Percentiles rank a stretch among this genome's conserved stretches.
phyloP scores from a whole-genome alignment of 1,140 invertebrate genomes.

The Conopomorpha cramerella region DNA sequence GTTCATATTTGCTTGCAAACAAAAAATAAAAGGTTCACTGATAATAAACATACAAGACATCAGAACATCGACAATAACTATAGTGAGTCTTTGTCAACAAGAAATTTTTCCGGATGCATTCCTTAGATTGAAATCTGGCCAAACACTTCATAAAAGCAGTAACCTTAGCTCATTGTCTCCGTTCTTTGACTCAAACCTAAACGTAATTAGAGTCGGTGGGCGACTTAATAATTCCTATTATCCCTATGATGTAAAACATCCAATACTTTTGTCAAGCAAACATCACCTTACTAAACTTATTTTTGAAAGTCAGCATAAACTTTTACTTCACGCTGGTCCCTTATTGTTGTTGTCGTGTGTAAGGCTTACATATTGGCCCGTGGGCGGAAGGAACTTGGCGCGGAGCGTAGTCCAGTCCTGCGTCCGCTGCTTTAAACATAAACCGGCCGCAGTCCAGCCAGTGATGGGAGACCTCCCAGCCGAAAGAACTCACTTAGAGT shows the following conservation, averaged over 20 bases:
- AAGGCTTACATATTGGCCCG: conserved; percentile 14
- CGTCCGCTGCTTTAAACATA: background rate
- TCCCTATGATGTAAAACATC: conserved; percentile 22
- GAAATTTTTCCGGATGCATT: no score
- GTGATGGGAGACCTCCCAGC: conserved; percentile 1
- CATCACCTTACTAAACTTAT: conserved; percentile 22
- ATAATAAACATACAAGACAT: no score
- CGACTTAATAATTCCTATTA: conserved; percentile 19
- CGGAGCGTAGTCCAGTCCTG: conserved; percentile 8
- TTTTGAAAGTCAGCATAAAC: conserved; percentile 16
- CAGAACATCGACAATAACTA: no score
- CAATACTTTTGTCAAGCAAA: conserved; percentile 26
- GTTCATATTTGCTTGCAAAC: no score
- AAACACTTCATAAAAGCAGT: conserved; percentile 7
- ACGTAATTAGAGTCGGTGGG: conserved; percentile 30
- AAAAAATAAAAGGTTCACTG: no score
- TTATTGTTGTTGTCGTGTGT: conserved; percentile 13
- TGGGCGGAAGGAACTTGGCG: conserved; percentile 13
- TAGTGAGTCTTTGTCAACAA: no score
- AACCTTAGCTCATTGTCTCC: conserved; percentile 17
- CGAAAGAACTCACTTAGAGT: conserved; percentile 1
- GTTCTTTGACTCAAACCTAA: conserved; percentile 25
- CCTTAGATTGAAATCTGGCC: no score
- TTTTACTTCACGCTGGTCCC: conserved; percentile 23
- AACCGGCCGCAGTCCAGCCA: background rate